Base-by-base conservation (phyloP, 2,797 vertebrate genomes). In the Loriculus beryllinus region DNA sequence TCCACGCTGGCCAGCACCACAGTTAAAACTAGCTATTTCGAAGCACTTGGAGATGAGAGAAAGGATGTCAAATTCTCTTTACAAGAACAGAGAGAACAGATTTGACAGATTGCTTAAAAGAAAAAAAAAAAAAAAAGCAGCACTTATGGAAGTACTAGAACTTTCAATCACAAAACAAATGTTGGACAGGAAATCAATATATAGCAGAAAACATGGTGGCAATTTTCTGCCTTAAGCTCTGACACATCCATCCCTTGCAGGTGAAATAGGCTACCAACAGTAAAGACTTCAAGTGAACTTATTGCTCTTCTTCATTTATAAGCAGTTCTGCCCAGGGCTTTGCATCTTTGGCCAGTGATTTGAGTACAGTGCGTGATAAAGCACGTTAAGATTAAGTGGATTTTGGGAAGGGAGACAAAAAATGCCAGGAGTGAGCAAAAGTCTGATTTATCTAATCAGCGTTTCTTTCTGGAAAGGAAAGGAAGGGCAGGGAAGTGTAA, bases 71-170 rank as follows among this genome's bases (percentile, higher is more conserved):
- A 85, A 94, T 60, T 86, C 74, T 70, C 63, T 80, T 42, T 62
- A 35, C 48, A 81, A 65, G 90, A 91, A 90, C 49, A 51, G 60
- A 79, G 70, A 54, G 70, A 92, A 92, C 79, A 95, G 86, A 85
- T 91, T 81, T 95, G 94, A 92, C 96, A 96, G 91, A 94, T 59
- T 96, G 91, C 69, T 71, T 26, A 33, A 69, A 79, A 82, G 75
- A 56, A 86, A 71, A 56, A 6, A 86, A 75, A 57, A 82, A 65
- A 7, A 86, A 72, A 57, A 82, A 59, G 48, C 15, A 78, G 82
- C 47, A 86, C 88, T 90, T 86, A 89, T 37, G 85, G 42, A 93
- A 92, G 56, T 42, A 88, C 45, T 59, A 87, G 70, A 86, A 92
- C 80, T 92, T 95, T 92, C 74, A 94, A 59, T 76, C 40, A 79